These are phyloP conservation scores for Erynnis tages DNA, from an alignment of 2,888 invertebrate species.

Conservation along the genomic window DNA sequence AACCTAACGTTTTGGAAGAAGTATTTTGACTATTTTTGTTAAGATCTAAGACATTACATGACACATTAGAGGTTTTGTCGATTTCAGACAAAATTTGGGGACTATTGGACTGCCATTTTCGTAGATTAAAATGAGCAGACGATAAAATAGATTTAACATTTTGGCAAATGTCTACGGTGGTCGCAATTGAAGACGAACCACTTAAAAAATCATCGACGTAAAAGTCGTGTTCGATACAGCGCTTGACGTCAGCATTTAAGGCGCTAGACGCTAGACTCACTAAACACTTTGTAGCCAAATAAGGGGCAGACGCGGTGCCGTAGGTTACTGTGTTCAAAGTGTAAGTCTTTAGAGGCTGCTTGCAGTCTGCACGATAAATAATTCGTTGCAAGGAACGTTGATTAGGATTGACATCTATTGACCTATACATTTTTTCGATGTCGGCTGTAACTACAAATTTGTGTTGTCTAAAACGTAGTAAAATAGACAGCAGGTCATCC, in stretches of 20 bases:
- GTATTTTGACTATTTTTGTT: not conserved
- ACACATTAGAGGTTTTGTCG: not conserved
- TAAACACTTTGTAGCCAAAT: slow-evolving; percentile 2
- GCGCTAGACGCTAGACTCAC: not conserved
- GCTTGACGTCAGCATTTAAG: not conserved
- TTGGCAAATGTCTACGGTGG: not conserved
- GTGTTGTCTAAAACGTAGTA: slow-evolving; percentile 7
- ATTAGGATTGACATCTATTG: slow-evolving; percentile 6
- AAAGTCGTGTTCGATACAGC: not conserved
- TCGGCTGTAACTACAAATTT: slow-evolving; percentile 20
- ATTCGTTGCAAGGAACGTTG: slow-evolving; percentile 24
- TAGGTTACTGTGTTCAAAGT: slow-evolving; percentile 33
- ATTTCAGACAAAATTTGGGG: not conserved
- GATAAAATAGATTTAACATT: not conserved
- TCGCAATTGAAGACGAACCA: slow-evolving; percentile 2
- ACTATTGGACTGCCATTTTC: slow-evolving; percentile 10
- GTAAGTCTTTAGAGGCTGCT: not conserved
- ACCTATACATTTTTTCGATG: slow-evolving; percentile 25
- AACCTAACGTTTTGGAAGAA: not conserved
- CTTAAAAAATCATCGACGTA: slow-evolving; percentile 9
- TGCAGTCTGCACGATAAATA: not conserved
- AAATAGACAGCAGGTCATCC: slow-evolving; percentile 19
- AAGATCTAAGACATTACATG: not conserved
- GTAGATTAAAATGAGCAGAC: slow-evolving; percentile 12
- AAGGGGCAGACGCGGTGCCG: slow-evolving; percentile 30